Base-by-base conservation (phyloP, 2,113 vertebrate species). In the Tachycineta bicolor region DNA sequence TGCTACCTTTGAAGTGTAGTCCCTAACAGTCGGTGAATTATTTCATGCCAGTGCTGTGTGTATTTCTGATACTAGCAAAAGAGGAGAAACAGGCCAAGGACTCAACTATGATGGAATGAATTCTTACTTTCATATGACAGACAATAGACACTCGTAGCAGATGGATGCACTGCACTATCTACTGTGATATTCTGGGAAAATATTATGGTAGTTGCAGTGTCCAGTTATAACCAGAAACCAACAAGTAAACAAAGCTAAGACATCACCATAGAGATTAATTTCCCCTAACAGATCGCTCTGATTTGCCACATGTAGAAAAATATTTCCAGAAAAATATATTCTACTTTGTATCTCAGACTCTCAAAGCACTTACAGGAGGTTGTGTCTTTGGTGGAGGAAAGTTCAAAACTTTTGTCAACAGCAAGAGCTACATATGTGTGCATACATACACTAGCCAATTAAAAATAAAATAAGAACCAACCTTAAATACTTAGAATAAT, bases 11-110 rank as follows among this genome's bases (percentile, higher is more conserved):
- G 56, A 95, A 60, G 44, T 24, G 19, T 28, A 87, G 47, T 52
- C 75, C 37, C 56, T 87, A 73, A 84, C 25, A 83, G 68, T 31
- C 68, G 78, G 56, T 82, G 78, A 95, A 79, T 90, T 94, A 95
- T 68, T 94, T 94, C 74, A 68, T 25, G 49, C 41, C 62, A 84
- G 81, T 18, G 25, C 49, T 87, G 58, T 47, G 44, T 64, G 31
- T 26, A 79, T 91, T 91, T 93, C 63, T 76, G 58, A 89, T 69
- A 90, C 44, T 64, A 62, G 50, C 53, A 79, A 9, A 64, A 63
- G 19, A 87, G 37, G 22, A 75, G 44, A 84, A 93, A 94, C 60
- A 79, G 39, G 33, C 33, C 39, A 82, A 14, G n/a, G 65, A 41
- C n/a, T 73, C 33, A 96, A 79, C 44, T 69, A 33, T 12, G 46